Evolutionary conservation across 2,113 vertebrate genomes (phyloP).

Genomic region (Psilopsiagon aurifrons): DNA sequence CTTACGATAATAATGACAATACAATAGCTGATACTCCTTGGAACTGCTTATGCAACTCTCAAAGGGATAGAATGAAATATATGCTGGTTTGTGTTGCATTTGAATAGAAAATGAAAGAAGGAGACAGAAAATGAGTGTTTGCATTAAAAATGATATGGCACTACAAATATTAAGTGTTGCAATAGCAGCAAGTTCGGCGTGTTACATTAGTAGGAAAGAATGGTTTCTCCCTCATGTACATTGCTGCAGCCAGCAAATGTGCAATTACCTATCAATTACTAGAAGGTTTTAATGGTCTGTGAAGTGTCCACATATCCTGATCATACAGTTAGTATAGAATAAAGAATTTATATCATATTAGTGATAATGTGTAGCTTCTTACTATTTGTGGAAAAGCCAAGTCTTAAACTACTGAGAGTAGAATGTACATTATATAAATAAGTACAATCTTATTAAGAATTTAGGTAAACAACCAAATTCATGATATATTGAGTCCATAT

Average conservation of each 20-base stretch:
- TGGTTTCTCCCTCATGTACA: conserved; percentile 66
- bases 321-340: conserved; percentile 67
- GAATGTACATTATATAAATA: conserved; percentile 42
- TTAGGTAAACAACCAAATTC: conserved; percentile 9
- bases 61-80: conserved; percentile 63
- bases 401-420: conserved; percentile 8
- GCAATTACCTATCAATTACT: conserved; percentile 76
- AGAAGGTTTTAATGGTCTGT: conserved; percentile 75
- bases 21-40: conserved; percentile 65
- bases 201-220: conserved; percentile 76
- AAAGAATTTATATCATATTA: conserved; percentile 61
- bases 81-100: conserved; percentile 72
- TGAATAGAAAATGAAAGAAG: conserved; percentile 70
- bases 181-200: conserved; percentile 71
- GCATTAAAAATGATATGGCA: conserved; percentile 76
- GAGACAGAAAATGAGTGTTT: conserved; percentile 76
- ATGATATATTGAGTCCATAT: not conserved
- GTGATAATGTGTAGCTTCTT: conserved; percentile 30
- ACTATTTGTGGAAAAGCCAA: not conserved
- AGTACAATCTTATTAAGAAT: conserved; percentile 18
- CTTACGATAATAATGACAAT: conserved; percentile 65
- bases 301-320: conserved; percentile 71
- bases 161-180: conserved; percentile 71
- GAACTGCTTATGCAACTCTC: conserved; percentile 69
- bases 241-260: conserved; percentile 75